Conservation (phyloP, 2,888 invertebrate species). For the Eupithecia exiguata region DNA sequence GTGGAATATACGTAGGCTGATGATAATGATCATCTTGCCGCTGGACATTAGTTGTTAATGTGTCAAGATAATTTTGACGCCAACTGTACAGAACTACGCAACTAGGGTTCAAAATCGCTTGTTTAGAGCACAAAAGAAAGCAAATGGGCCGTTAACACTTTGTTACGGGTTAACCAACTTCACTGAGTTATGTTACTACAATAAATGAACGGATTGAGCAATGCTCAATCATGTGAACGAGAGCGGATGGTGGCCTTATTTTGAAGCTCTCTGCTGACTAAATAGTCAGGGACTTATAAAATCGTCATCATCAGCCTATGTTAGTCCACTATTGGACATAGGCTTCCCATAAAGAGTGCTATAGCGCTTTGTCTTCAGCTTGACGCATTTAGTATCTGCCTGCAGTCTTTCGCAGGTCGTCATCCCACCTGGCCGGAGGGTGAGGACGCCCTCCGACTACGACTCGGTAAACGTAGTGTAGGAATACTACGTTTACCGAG, state of each 20-base stretch:
- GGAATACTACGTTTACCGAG: no score
- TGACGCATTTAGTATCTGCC: no score
- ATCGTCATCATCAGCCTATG: not conserved
- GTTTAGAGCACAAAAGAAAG: slow-evolving; percentile 56
- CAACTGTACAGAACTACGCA: slow-evolving; percentile 20
- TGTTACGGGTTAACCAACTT: slow-evolving; percentile 63
- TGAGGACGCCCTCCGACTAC: no score
- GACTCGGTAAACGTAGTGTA: no score
- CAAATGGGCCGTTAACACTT: slow-evolving; percentile 75
- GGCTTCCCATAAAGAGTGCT: no score
- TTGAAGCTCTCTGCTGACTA: not conserved
- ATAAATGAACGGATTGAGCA: slow-evolving; percentile 65
- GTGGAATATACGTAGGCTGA: no score
- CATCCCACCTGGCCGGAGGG: no score
- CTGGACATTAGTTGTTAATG: not conserved
- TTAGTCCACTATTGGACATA: no score
- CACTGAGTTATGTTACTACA: slow-evolving; percentile 48
- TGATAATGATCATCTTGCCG: not conserved
- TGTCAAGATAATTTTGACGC: not conserved
- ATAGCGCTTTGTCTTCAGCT: no score
- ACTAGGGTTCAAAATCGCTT: slow-evolving; percentile 36
- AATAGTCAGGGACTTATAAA: not conserved
- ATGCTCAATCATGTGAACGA: slow-evolving; percentile 56
- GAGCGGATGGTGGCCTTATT: slow-evolving; percentile 10
- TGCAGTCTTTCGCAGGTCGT: no score